phyloP scores from a whole-genome alignment of 2,888 invertebrate genomes.

The Drosophila formosana region DNA sequence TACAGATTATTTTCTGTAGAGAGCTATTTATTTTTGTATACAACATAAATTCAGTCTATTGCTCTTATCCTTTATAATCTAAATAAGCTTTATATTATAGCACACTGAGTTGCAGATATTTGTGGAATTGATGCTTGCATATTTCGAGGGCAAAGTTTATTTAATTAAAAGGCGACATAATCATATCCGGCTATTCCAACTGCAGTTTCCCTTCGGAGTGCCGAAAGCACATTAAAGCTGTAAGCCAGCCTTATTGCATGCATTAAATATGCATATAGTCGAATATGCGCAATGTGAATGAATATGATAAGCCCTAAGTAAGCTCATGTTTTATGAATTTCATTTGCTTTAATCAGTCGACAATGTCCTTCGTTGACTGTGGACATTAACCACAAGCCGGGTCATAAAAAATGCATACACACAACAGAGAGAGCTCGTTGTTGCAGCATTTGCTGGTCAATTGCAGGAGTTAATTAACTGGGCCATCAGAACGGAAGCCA shows the following conservation, averaged over 20 bases:
- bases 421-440: constrained; percentile 4
- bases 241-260: neutral
- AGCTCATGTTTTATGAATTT: constrained; percentile 21
- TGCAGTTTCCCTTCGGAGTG: neutral
- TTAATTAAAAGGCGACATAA: neutral
- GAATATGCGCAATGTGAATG: neutral
- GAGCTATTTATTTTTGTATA: too few relatives aligned
- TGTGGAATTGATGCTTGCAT: too few relatives aligned
- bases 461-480: constrained; percentile 37
- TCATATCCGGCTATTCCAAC: neutral
- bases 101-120: too few relatives aligned
- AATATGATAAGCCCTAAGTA: constrained; percentile 5
- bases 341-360: constrained; percentile 16
- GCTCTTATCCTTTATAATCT: neutral
- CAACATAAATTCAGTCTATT: too few relatives aligned
- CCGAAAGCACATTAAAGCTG: constrained; percentile 5
- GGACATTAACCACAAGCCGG: constrained; percentile 17
- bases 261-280: neutral
- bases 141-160: too few relatives aligned
- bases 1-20: too few relatives aligned
- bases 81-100: neutral
- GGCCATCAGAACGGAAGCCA: constrained; percentile 3
- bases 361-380: constrained; percentile 3
- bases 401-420: constrained; percentile 33
- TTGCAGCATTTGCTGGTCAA: constrained; percentile 20